Evolutionary conservation across 2,113 vertebrate genomes (phyloP), one percentile per base, ranked within the genome.

Genomic region (Leucopternis melanops): DNA sequence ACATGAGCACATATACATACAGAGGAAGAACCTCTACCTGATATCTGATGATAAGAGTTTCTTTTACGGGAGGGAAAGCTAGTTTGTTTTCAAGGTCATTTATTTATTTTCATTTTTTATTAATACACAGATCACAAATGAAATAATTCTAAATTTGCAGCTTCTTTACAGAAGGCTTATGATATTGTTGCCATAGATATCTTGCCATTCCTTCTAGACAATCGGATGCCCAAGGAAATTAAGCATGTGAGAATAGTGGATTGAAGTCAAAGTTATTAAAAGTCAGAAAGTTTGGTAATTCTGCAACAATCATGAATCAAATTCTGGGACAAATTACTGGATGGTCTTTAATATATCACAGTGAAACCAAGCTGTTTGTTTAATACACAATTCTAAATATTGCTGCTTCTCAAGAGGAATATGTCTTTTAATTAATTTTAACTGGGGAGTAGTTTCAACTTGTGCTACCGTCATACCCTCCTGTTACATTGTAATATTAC

Each of bases 281-380:
- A 98, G 97, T 98, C 96, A 96, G 81, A 97, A 98, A 98, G 97
- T 98, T 98, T 97, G 87, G 82, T 93, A 89, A 94, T 71, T 82
- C 83, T 95, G 81, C 77, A 83, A 61, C 93, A 92, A 95, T 42
- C 85, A 34, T 72, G 32, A 77, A 71, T 61, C 57, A 94, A 77
- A 94, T 94, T 84, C 88, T 79, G 66, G 23, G n/a, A 44, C 44
- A 70, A 84, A 61, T 75, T 88, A 75, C 22, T 90, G n/a, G 38
- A 38, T 88, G 4, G 16, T 71, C n/a, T 86, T 91, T 81, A 91
- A 18, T 86, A 70, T 79, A 72, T 70, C 57, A n/a, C 2, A 16
- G 22, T 62, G 74, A 86, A 70, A 87, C 11, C 17, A 45, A 94
- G n/a, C 6, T 85, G 63, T 78, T 91, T 88, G 15, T 65, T 94